A percentile compares a stretch with the other conserved stretches of the same genome.
phyloP scores from a whole-genome alignment of 2,888 invertebrate species.

The Carabus problematicus region DNA sequence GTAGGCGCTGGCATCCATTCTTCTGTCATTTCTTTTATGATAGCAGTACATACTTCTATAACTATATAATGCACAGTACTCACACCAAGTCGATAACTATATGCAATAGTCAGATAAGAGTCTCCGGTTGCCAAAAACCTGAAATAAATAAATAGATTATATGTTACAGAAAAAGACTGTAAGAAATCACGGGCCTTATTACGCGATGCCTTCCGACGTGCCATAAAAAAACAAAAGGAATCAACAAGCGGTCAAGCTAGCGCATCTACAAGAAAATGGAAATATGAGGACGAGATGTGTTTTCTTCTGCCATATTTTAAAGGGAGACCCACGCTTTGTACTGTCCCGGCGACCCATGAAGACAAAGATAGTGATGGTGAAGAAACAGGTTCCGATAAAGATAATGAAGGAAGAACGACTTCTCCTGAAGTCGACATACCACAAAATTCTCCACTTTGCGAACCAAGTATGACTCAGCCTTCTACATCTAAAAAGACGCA shows the following conservation, averaged over 20 bases:
- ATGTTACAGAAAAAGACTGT: too few relatives aligned
- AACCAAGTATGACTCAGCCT: background rate
- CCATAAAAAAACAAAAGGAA: too few relatives aligned
- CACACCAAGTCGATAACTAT: too few relatives aligned
- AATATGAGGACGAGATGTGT: slow-evolving; percentile 46
- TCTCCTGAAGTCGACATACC: background rate
- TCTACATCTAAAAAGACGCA: background rate
- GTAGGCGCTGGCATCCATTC: too few relatives aligned
- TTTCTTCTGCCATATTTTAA: slow-evolving; percentile 46
- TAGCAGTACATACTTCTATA: too few relatives aligned
- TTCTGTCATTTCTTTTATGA: too few relatives aligned
- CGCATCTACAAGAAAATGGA: slow-evolving; percentile 45
- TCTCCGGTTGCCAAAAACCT: too few relatives aligned
- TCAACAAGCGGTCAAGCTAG: slow-evolving; percentile 18
- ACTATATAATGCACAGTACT: too few relatives aligned
- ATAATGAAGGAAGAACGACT: background rate
- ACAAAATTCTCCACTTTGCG: background rate
- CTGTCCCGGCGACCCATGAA: slow-evolving; percentile 1
- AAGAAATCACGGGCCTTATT: too few relatives aligned
- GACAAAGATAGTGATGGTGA: background rate
- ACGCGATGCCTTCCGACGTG: too few relatives aligned
- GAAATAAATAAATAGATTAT: too few relatives aligned
- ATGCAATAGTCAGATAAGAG: too few relatives aligned
- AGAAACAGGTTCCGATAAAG: background rate
- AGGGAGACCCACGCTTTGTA: slow-evolving; percentile 29